phyloP scores from a whole-genome alignment of 2,888 invertebrate genomes.

The Lampropteryx suffumata region DNA sequence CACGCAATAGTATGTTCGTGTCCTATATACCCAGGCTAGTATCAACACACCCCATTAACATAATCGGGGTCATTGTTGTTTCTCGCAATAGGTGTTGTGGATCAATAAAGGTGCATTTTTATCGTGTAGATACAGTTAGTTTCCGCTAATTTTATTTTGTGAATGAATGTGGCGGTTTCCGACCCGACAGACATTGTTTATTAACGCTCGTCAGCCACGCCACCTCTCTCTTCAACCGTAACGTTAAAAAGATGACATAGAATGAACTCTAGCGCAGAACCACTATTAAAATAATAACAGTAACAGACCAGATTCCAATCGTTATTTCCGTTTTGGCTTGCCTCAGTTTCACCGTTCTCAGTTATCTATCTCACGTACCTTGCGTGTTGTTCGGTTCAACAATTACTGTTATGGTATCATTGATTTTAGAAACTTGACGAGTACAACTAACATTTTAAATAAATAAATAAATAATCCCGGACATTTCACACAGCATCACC shows the following conservation, averaged over 20 bases:
- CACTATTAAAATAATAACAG: constrained; percentile 30
- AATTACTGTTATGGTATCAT: constrained; percentile 20
- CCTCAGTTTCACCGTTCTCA: constrained; percentile 30
- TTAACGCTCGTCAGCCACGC: constrained; percentile 51
- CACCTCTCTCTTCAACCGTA: constrained; percentile 52
- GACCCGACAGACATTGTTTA: constrained; percentile 51
- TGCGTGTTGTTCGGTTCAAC: constrained; percentile 30
- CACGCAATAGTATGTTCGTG: constrained; percentile 53
- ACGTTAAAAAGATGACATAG: constrained; percentile 61
- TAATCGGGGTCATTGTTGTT: constrained; percentile 47
- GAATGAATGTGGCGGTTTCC: constrained; percentile 52
- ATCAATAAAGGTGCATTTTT: constrained; percentile 36
- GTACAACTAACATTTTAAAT: too few species aligned
- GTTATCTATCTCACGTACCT: too few species aligned
- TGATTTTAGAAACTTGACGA: too few species aligned
- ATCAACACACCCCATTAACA: constrained; percentile 50
- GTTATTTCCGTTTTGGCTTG: constrained; percentile 32
- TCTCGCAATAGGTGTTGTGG: constrained; percentile 27
- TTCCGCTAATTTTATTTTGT: constrained; percentile 56
- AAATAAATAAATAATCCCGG: too few species aligned
- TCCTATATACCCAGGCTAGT: constrained; percentile 47
- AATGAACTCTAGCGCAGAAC: constrained; percentile 20
- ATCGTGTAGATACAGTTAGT: constrained; percentile 33
- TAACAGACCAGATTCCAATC: constrained; percentile 17
- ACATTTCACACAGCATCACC: too few species aligned